Conservation (phyloP, 2,113 vertebrate species). For the Melospiza georgiana region DNA sequence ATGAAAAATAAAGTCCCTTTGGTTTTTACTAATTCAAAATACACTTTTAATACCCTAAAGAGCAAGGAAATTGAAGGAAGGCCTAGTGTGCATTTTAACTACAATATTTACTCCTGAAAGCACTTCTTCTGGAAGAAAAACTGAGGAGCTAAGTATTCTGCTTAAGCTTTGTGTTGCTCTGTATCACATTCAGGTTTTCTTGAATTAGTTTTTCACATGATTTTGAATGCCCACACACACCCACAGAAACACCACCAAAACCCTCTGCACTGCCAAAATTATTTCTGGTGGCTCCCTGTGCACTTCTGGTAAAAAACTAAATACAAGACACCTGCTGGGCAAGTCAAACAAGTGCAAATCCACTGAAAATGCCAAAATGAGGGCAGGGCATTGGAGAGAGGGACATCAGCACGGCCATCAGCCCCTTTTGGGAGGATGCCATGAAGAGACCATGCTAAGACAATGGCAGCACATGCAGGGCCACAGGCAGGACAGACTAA, state of each 20-base stretch:
- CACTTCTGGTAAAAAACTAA: fast-evolving
- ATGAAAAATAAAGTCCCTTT: background rate
- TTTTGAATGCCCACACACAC: background rate
- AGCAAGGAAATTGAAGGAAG: fast-evolving
- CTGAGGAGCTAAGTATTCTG: background rate
- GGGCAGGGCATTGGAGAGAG: fast-evolving
- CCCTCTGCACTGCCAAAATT: background rate
- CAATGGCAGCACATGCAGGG: background rate
- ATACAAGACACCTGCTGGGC: background rate
- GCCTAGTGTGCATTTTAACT: background rate
- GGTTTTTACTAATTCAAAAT: background rate
- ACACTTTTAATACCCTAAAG: background rate
- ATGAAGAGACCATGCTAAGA: background rate
- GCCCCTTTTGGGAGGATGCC: background rate
- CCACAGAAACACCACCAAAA: background rate
- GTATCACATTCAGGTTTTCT: background rate
- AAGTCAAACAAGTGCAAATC: background rate
- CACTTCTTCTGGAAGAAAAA: background rate
- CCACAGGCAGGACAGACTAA: background rate
- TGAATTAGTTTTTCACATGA: background rate
- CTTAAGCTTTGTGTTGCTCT: background rate
- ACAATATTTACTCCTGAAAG: background rate
- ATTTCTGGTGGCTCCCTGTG: background rate
- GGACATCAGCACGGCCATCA: background rate
- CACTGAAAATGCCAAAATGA: background rate